Evolutionary conservation across 1,140 invertebrate species (phyloP).

Genomic region (Trypoxylus dichotomus): DNA sequence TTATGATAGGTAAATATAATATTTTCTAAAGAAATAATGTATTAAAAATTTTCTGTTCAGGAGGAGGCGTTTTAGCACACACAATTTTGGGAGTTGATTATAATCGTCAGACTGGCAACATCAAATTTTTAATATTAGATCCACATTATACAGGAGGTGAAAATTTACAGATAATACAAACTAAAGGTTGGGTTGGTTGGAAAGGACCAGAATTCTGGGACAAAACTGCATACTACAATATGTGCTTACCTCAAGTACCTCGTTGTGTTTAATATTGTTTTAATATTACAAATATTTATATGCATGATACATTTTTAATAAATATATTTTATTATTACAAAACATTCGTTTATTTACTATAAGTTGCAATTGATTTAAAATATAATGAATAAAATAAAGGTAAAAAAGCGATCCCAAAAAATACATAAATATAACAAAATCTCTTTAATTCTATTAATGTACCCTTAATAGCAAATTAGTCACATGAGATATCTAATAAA

Average conservation of each 20-base stretch:
- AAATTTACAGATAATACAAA: slow-evolving; percentile 68
- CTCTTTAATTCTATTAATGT: neutral
- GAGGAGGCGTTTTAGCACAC: slow-evolving; percentile 95
- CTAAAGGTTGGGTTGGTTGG: slow-evolving; percentile 94
- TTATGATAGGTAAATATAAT: slow-evolving; percentile 87
- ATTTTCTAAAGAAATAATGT: neutral
- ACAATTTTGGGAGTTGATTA: slow-evolving; percentile 95
- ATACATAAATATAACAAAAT: neutral
- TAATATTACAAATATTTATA: slow-evolving; percentile 24
- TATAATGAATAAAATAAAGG: no score
- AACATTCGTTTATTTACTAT: neutral
- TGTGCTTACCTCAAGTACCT: slow-evolving; percentile 85
- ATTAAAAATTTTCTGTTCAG: slow-evolving; percentile 56
- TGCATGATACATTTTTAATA: slow-evolving; percentile 23
- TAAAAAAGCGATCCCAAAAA: no score
- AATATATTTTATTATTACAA: slow-evolving; percentile 23
- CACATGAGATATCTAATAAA: neutral
- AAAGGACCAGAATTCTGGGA: slow-evolving; percentile 90
- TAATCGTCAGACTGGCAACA: slow-evolving; percentile 73
- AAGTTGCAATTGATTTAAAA: no score
- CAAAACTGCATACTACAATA: slow-evolving; percentile 90
- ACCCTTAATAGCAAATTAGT: neutral
- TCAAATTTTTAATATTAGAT: slow-evolving; percentile 93
- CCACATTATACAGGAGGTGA: slow-evolving; percentile 94
- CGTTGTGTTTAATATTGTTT: slow-evolving; percentile 54